Base-by-base conservation (phyloP, 2,797 vertebrate species). In the Limosa lapponica region DNA sequence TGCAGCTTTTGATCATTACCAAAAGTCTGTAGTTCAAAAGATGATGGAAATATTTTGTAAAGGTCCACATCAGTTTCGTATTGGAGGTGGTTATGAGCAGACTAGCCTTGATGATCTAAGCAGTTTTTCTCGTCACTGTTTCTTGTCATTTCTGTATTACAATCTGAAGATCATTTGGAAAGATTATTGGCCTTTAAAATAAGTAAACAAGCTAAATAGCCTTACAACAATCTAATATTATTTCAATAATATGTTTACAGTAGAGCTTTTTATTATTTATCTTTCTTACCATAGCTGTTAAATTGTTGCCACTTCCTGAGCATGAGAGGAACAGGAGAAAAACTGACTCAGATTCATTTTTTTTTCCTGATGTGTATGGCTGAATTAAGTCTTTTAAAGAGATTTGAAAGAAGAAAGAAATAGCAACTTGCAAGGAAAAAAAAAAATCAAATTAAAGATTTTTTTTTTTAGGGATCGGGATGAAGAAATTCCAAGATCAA, bases 1-100 rank as follows among this genome's bases (percentile, higher is more conserved):
- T 82, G 44, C 44, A 16, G 49, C 34, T 89, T 82, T 84, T 84
- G 43, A 28, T 24, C 8, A 1, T 44, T 81, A 16, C 16, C 10
- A 54, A 37, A 73, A 62, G 17, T n/a, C 28, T 24, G 7, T 14
- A 37, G 7, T 70, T 81, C 43, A 30, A 16, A 87, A 81, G 10
- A 11, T 27, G 48, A 39, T 84, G 36, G 24, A 87, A 46, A 16
- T 39, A 10, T 34, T 89, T 62, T 82, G 30, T n/a, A 49, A 64
- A 44, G 49, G 5, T 65, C 46, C 14, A 62, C 30, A 24, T 75
- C 70, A 32, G 7, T 71, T 82, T 28, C 8, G 5, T 34, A 6
- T 72, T 72, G 2, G 1, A 24, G 12, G 10, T 43, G 25, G 36
- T 83, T 25, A 28, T 70, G 34, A 67, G 17, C 0, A 0, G 22